A percentile compares a stretch with the other conserved stretches of the same genome.
phyloP scores from a whole-genome alignment of 2,113 vertebrate species.

The Pollimyrus isidori region DNA sequence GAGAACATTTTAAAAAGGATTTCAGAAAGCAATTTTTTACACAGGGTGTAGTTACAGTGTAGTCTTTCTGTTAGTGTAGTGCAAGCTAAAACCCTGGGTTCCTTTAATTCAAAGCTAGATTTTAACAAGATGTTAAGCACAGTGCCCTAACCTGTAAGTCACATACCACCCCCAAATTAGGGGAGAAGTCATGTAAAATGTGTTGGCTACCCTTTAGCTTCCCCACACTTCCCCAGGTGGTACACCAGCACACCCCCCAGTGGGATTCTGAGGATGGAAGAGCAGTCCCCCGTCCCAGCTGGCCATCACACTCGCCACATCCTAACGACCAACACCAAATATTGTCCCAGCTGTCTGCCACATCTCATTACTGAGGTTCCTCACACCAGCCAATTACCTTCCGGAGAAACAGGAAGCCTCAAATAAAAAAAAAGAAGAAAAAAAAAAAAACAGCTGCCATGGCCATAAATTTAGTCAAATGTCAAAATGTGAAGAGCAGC shows the following conservation, averaged over 20 bases:
- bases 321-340: background rate
- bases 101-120: no score
- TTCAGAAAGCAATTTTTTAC: no score
- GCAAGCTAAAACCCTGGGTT: no score
- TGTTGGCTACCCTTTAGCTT: background rate
- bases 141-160: background rate
- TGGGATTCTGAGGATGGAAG: background rate
- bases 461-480: background rate
- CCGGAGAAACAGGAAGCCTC: background rate
- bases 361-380: background rate
- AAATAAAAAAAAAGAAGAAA: background rate
- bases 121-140: background rate
- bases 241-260: background rate
- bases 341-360: background rate
- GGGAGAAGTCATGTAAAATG: background rate
- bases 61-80: no score
- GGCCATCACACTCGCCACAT: background rate
- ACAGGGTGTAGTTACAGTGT: no score
- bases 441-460: background rate
- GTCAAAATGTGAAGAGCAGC: background rate
- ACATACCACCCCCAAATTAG: background rate
- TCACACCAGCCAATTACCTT: background rate
- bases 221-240: background rate
- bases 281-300: background rate
- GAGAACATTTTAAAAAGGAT: no score